Evolutionary conservation across 92 coral and sea anemone genomes (phyloP), one percentile per base, ranked within the genome.

Genomic region (Porites lobata): DNA sequence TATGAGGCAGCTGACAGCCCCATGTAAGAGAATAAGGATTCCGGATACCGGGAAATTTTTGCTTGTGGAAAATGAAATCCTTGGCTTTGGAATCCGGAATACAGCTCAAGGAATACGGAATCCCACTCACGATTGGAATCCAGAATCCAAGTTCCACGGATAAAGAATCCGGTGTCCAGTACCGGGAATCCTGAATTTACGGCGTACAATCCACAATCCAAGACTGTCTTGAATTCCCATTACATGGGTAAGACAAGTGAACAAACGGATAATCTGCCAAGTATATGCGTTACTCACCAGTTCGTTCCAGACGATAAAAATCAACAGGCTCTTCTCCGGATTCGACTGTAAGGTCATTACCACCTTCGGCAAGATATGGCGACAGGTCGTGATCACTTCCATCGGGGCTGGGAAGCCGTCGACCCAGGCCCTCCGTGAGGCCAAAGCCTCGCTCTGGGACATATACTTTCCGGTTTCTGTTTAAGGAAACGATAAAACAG

Each of bases 231-330:
- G 47, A 38, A 38, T 38, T 38, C 47, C 47, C 6, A 76, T 8
- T 6, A 57, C 24, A 77, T 2, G 3, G 13, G 2, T 1, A 8
- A 18, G 53, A 8, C 26, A 75, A 51, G 18, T n/a, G 24, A 75
- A 20, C 43, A 9, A 9, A 52, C 64, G 21, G 15, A 69, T 10
- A 54, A 62, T n/a, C 83, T 8, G 47, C 63, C 2, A 2, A 8
- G 38, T 14, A 7, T 24, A 15, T 2, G 20, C 26, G 8, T 4
- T 50, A 58, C 70, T 74, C 64, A 84, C 87, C 89, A 69, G 98
- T 91, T 26, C 98, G 91, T 22, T 95, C 98, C n/a, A 95, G 91
- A 71, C 98, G 96, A 70, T 95, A 95, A 29, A 95, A 90, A 71
- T 95, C 98, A 77, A 92, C 82, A 17, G 98, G 95, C 72, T 95